A percentile compares a stretch with the other conserved stretches of the same genome.
Evolutionary conservation across 2,888 invertebrate genomes (phyloP).

Genomic region (Eupithecia exiguata): DNA sequence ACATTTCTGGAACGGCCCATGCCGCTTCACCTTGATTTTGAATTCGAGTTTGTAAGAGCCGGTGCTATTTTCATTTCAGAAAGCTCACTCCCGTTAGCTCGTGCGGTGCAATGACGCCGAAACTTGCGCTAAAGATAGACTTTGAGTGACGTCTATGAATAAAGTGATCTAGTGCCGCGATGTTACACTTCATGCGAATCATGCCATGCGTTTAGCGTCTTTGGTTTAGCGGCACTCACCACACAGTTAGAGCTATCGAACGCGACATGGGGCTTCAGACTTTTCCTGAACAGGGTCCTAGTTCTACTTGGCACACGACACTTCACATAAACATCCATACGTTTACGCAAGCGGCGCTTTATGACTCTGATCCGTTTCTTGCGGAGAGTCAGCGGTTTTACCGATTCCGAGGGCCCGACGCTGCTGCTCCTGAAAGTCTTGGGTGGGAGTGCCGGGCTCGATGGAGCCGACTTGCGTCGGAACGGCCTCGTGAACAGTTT

Average conservation of each 20-base stretch:
- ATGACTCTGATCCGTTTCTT: constrained; percentile 67
- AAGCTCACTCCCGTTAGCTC: constrained; percentile 76
- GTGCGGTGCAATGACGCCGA: constrained; percentile 66
- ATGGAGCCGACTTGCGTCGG: constrained; percentile 87
- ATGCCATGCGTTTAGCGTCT: constrained; percentile 71
- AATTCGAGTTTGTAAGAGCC: constrained; percentile 73
- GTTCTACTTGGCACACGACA: constrained; percentile 69
- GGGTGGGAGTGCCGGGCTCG: constrained; percentile 85
- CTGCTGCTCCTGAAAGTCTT: constrained; percentile 80
- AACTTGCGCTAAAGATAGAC: constrained; percentile 67
- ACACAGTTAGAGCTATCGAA: constrained; percentile 74
- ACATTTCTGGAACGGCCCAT: constrained; percentile 77
- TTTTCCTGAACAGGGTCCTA: constrained; percentile 61
- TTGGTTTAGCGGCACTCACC: constrained; percentile 75
- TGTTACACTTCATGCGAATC: constrained; percentile 64
- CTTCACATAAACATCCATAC: constrained; percentile 78
- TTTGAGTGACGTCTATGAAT: constrained; percentile 42
- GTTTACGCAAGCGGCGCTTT: constrained; percentile 73
- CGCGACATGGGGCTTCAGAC: constrained; percentile 60
- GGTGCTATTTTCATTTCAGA: constrained; percentile 80
- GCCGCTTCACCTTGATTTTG: constrained; percentile 83
- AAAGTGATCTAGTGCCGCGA: constrained; percentile 52
- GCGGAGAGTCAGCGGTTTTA: constrained; percentile 70
- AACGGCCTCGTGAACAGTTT: constrained; percentile 87
- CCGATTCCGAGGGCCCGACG: constrained; percentile 78